Evolutionary conservation across 2,888 invertebrate genomes (phyloP), one percentile per base, ranked within the genome.

Genomic region (Aphelenchoides bicaudatus): DNA sequence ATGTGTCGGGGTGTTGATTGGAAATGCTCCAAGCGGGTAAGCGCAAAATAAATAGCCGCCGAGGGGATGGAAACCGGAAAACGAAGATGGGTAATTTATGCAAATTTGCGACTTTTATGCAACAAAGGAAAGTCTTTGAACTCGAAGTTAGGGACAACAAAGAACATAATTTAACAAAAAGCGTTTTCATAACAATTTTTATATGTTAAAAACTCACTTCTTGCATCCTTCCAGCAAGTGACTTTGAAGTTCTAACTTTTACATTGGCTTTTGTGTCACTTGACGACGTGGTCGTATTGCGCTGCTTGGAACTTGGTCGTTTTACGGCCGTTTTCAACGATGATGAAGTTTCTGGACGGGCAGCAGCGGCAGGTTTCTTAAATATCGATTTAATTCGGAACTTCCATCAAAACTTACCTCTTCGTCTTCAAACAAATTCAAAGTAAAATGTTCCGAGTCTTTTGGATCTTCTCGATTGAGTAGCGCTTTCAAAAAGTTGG

Each of bases 401-500:
- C 39, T 16, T 6, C 48, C 25, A 21, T 43, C 21, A 25, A 47
- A 28, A n/a, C 6, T 23, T 29, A 52, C 29, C 8, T 59, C 54
- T 21, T 52, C 68, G 43, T 62, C 43, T 19, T 61, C 68, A 47
- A 66, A 66, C 37, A 66, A 52, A 21, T 50, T 49, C 27, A 66
- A 21, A 8, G 49, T 63, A 39, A 62, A 61, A 25, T 46, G 38
- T n/a, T 23, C 46, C 16, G 50, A 30, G 31, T 43, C 31, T 4
- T 21, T 50, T 19, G 25, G 49, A 13, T 56, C 43, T 46, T 16
- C 19, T 13, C 39, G 39, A 46, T 51, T 61, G 2, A 74, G 51
- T 16, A 74, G 43, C 2, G 58, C 50, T 53, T 61, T 59, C 48
- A 73, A 61, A 27, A 73, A 59, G 25, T 62, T 63, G 43, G 75